Evolutionary conservation across 2,797 vertebrate genomes (phyloP).

Genomic region (Garrulus glandarius): DNA sequence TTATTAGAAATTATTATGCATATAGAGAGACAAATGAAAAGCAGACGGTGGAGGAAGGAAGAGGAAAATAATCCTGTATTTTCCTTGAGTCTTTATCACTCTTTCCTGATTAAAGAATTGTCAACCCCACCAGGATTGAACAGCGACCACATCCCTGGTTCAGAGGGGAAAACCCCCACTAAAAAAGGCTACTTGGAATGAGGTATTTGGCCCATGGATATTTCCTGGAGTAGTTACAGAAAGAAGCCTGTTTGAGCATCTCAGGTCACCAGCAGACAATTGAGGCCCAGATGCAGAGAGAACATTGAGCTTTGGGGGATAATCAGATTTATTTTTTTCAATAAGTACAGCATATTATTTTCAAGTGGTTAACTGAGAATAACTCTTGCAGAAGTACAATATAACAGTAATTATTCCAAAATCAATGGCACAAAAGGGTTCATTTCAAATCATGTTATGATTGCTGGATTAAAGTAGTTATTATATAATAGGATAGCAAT

Average conservation of each 20-base stretch:
- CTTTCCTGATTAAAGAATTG: background rate
- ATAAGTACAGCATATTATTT: slow-evolving; percentile 63
- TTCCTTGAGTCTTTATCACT: background rate
- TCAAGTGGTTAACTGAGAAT: slow-evolving; percentile 63
- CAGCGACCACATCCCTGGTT: background rate
- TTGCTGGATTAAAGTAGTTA: slow-evolving; percentile 59
- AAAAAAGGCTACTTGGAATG: background rate
- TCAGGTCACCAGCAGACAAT: slow-evolving; percentile 34
- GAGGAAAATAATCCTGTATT: background rate
- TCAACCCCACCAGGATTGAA: background rate
- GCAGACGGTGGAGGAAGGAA: background rate
- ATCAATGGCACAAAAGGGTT: slow-evolving; percentile 62
- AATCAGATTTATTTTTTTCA: slow-evolving; percentile 55
- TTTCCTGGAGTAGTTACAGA: background rate
- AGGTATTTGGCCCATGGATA: background rate
- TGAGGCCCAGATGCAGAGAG: slow-evolving; percentile 36
- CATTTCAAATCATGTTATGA: slow-evolving; percentile 59
- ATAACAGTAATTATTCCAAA: slow-evolving; percentile 66
- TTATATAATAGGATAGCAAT: slow-evolving; percentile 54
- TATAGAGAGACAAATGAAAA: background rate
- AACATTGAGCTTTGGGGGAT: slow-evolving; percentile 30
- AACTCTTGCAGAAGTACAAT: slow-evolving; percentile 50
- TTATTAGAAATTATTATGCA: background rate
- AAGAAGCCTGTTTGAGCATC: background rate
- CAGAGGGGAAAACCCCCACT: background rate